Evolutionary conservation across 2,113 vertebrate genomes (phyloP), one percentile per base, ranked within the genome.

Genomic region (Pachyramphus minor): DNA sequence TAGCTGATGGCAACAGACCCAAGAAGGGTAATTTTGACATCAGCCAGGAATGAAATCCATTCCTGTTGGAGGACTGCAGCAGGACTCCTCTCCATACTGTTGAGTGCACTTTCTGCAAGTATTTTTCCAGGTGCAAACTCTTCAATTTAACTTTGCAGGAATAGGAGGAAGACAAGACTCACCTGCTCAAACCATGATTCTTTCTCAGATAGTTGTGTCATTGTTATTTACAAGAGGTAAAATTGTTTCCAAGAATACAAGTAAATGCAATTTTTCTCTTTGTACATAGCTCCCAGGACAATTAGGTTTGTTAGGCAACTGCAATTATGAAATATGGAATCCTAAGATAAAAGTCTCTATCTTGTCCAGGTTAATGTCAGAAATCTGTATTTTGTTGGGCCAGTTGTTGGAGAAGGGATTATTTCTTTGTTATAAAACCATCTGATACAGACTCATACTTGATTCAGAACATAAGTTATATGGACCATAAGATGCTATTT

Each of bases 401-500:
- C 77, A 82, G 18, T 67, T 95, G 55, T 56, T 84, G 55, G 39
- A 93, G 52, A 96, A 97, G 76, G 86, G 89, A 95, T 96, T 97
- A 96, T 93, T 95, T 95, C 88, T 68, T 93, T 92, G 60, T 31
- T 87, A 63, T n/a, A 85, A 82, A 85, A 63, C 58, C 35, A 89
- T 73, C 82, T 89, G 53, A 93, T 77, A 91, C 62, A 95, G 66
- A 95, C 62, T 77, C 21, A n/a, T 76, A 52, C 84, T 86, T 80
- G 63, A 90, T 73, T 89, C 71, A 79, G 73, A 88, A 87, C n/a
- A 9, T 30, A 93, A 81, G 39, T 78, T 87, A 77, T 77, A 94
- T 69, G 80, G 89, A 95, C n/a, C 52, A 87, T 62, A 87, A 74
- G 69, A 82, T 91, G 50, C 80, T 94, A 89, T 76, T 86, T 89